These are phyloP conservation scores for Equus przewalskii DNA, from an alignment of 2,113 vertebrate genomes.

Conservation along the genomic window DNA sequence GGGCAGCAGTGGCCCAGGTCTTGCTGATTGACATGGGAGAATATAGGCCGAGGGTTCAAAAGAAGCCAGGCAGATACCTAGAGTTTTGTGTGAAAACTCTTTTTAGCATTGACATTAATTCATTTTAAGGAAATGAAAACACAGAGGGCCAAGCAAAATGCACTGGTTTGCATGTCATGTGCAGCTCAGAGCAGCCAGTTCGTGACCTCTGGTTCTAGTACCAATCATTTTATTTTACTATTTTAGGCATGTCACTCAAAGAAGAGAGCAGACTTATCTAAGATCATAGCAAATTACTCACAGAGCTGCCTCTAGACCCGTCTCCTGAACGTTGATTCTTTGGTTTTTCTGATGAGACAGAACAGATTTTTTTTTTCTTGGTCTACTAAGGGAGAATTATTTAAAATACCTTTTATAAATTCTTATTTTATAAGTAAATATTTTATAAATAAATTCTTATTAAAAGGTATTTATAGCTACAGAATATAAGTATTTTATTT, in stretches of 20 bases:
- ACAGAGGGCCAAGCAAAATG: not conserved
- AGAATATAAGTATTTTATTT: not conserved
- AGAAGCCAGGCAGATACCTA: not conserved
- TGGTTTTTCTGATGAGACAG: not conserved
- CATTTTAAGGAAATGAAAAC: not conserved
- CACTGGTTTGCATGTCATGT: not conserved
- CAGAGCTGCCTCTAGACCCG: not conserved
- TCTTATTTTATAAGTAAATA: no score
- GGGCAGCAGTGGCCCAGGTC: not conserved
- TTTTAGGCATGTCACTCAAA: not conserved
- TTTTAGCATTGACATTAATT: not conserved
- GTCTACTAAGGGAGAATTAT: not conserved
- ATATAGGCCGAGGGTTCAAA: not conserved
- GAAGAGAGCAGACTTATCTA: not conserved
- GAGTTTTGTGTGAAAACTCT: not conserved
- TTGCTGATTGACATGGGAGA: not conserved
- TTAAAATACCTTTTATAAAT: no score
- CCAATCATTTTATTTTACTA: not conserved
- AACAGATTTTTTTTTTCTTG: not conserved
- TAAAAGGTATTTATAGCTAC: not conserved
- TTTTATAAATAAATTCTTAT: not conserved
- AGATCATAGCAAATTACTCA: not conserved
- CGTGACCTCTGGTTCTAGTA: not conserved
- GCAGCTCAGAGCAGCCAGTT: not conserved
- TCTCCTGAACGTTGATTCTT: not conserved